Conservation (phyloP, 2,888 invertebrate genomes). For the Agrochola litura region DNA sequence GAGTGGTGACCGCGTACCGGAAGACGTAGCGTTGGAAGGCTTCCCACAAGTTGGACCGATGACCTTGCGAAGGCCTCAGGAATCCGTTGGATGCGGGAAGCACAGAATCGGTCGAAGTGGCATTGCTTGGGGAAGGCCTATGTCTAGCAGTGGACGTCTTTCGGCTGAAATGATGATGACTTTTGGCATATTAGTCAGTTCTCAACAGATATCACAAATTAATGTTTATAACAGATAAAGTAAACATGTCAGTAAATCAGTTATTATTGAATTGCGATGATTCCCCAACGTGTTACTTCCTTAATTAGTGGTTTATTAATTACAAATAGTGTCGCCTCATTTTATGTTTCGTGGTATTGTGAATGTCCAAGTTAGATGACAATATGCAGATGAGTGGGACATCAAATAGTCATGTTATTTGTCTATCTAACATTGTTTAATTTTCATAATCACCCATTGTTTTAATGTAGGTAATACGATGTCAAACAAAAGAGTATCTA, state of each 20-base stretch:
- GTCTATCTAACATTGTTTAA: neutral
- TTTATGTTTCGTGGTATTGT: conserved; percentile 45
- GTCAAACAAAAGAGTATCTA: neutral
- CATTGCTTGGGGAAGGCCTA: too few species aligned
- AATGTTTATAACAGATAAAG: neutral
- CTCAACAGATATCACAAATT: neutral
- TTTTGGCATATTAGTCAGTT: neutral
- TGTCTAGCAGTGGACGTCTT: too few species aligned
- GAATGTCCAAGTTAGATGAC: conserved; percentile 15
- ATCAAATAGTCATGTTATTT: conserved; percentile 16
- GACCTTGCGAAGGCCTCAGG: too few species aligned
- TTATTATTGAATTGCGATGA: neutral
- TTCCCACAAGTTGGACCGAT: too few species aligned
- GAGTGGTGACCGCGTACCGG: too few species aligned
- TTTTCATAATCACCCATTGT: neutral
- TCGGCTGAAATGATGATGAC: too few species aligned
- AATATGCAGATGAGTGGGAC: neutral
- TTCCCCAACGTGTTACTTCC: conserved; percentile 16
- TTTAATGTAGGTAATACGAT: neutral
- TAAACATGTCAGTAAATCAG: neutral
- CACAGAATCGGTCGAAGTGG: too few species aligned
- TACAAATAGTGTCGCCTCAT: conserved; percentile 31
- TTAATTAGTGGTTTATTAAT: conserved; percentile 58
- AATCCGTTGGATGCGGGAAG: too few species aligned
- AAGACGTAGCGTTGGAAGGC: too few species aligned